phyloP scores from a whole-genome alignment of 2,113 vertebrate genomes.

The Ammodytes dubius region DNA sequence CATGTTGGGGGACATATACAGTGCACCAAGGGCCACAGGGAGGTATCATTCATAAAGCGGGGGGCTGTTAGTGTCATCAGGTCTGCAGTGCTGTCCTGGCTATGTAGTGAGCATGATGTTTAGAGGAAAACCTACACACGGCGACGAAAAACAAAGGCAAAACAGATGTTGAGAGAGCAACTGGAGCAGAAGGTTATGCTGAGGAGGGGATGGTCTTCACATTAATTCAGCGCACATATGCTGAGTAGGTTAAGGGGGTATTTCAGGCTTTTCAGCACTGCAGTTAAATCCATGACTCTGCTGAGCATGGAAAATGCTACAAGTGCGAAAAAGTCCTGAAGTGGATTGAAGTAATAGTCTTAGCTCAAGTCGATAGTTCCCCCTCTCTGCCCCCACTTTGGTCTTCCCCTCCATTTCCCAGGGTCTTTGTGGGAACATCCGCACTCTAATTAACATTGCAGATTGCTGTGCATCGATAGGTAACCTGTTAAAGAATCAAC shows the following conservation, averaged over 20 bases:
- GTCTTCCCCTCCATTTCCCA: conserved; percentile 69
- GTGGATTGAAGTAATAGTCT: conserved; percentile 69
- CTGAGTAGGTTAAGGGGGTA: conserved; percentile 47
- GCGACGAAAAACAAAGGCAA: conserved; percentile 1
- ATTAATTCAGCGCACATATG: conserved; percentile 53
- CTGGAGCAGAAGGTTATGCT: conserved; percentile 25
- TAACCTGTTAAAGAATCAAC: conserved; percentile 73
- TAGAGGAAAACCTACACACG: conserved; percentile 8
- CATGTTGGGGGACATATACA: conserved; percentile 56
- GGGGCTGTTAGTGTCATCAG: conserved; percentile 35
- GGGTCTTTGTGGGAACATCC: conserved; percentile 69
- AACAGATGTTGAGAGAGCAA: conserved; percentile 29
- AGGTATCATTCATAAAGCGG: conserved; percentile 49
- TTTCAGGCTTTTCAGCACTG: conserved; percentile 37
- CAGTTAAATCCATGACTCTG: conserved; percentile 63
- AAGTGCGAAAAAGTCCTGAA: conserved; percentile 67
- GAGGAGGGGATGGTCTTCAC: conserved; percentile 13
- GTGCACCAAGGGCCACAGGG: conserved; percentile 50
- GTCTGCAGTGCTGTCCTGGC: not conserved
- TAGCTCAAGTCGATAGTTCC: conserved; percentile 64
- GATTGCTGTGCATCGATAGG: conserved; percentile 67
- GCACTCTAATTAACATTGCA: conserved; percentile 74
- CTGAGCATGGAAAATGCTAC: conserved; percentile 59
- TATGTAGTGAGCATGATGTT: not conserved
- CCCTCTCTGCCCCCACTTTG: conserved; percentile 14